Evolutionary conservation across 2,888 invertebrate genomes (phyloP), one percentile per base, ranked within the genome.

Genomic region (Catotricha subobsoleta): DNA sequence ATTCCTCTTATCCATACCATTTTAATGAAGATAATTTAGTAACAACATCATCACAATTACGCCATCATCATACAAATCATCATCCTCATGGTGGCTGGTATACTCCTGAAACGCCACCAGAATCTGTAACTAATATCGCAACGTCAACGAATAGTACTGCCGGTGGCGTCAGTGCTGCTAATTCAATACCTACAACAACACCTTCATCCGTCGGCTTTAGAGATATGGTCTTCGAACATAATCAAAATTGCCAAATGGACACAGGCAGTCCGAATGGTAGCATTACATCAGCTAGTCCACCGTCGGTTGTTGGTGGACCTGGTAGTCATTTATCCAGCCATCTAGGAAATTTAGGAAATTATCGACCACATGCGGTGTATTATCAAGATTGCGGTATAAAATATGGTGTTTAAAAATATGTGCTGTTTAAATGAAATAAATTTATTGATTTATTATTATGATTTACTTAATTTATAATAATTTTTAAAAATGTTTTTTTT

Each of bases 381-480:
- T 62, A 63, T 44, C 62, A 62, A 54, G 63, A 62, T 48, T 63
- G 62, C 44, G 62, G 62, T 46, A 61, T 63, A 44, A 63, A 63
- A 47, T 63, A 63, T 51, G 59, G 62, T 44, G 62, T 61, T 46
- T 62, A 58, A 54, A 29, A 31, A 16, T 39, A 39, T 20, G 28
- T 29, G 39, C 10, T 27, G 7, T 27, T 27, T 9, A 7, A 27
- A 27, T 9, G 10, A 27, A 10, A 10, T 9, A 9, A 9, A 9
- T 27, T 27, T 10, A 27, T 27, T 27, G 27, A 27, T 27, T 27
- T n/a, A n/a, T n/a, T n/a, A n/a, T n/a, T n/a, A n/a, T n/a, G n/a
- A n/a, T n/a, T n/a, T n/a, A n/a, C n/a, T n/a, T n/a, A n/a, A n/a
- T n/a, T n/a, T n/a, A n/a, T n/a, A n/a, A n/a, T n/a, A n/a, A n/a